phyloP scores from a whole-genome alignment of 2,113 vertebrate genomes.

The Sorex fumeus region DNA sequence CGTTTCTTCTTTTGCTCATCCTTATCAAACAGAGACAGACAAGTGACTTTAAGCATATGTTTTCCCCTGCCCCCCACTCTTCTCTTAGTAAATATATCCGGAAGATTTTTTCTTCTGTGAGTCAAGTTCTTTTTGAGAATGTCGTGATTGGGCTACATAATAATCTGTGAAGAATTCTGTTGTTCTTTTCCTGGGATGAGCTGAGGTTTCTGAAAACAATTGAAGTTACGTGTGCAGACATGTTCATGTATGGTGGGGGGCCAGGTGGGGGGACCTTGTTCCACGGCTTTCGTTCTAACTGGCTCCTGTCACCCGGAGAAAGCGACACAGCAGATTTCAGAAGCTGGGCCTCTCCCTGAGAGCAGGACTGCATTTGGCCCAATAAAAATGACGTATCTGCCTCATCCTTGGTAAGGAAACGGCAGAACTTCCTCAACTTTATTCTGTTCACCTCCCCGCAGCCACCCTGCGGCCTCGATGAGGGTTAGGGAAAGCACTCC shows the following conservation, averaged over 20 bases:
- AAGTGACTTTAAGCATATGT: neutral
- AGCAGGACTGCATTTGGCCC: conserved; percentile 47
- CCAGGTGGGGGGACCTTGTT: neutral
- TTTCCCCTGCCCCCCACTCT: neutral
- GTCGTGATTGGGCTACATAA: conserved; percentile 30
- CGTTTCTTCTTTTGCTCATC: neutral
- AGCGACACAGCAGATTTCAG: conserved; percentile 57
- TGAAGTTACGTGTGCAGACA: neutral
- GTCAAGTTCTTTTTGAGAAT: conserved; percentile 33
- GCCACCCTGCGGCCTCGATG: neutral
- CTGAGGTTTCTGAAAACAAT: neutral
- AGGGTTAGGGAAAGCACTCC: conserved; percentile 64
- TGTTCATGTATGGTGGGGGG: neutral
- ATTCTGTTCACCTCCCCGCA: conserved; percentile 15
- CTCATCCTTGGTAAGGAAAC: conserved; percentile 50
- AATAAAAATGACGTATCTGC: conserved; percentile 68
- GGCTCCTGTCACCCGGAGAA: conserved; percentile 48
- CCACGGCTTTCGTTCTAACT: conserved; percentile 31
- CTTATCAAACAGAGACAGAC: neutral
- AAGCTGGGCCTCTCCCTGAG: conserved; percentile 48
- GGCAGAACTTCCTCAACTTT: conserved; percentile 27
- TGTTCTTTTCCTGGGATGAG: conserved; percentile 13
- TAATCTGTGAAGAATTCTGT: conserved; percentile 6
- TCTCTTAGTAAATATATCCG: neutral
- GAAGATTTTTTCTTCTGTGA: conserved; percentile 9